Base-by-base conservation (phyloP, 2,797 vertebrate genomes). In the Gymnothorax reevesii region DNA sequence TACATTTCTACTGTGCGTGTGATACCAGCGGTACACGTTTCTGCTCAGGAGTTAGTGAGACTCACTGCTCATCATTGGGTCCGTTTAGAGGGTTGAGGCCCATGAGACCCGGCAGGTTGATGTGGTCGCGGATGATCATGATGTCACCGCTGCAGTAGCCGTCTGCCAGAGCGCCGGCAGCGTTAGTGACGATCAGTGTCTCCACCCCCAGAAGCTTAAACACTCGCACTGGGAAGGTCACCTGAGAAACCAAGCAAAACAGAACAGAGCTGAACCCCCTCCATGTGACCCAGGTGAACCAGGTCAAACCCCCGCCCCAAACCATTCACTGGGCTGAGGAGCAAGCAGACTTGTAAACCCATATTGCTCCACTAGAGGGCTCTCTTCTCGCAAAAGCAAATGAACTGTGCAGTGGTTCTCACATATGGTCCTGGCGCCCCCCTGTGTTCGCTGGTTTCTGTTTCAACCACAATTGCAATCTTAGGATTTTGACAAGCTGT, bases 41-140 rank as follows among this genome's bases (percentile, higher is more conserved):
- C 15, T 8, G 7, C 57, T 59, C 8, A 8, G 8, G 64, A 9
- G 71, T 75, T 33, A 4, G 20, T 33, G 15, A 42, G 27, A 86
- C 89, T 91, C 82, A 95, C 94, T 89, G 89, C 7, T 95, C 94
- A 82, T 94, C 93, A 17, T 97, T 97, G 89, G 96, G 95, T 22
- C 97, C 96, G 1, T 83, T 90, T 25, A 97, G 94, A 0, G 97
- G 96, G 89, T 96, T 96, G 75, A 96, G 89, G 13, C 97, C 96
- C 0, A 93, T 92, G 79, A 97, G 15, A 75, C 97, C 97, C 0
- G 95, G 96, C 88, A 97, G 93, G 91, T 97, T 97, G 79, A 97
- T 85, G 89, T 97, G 97, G 89, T 97, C 97, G 89, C 94, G 95
- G 91, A 97, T 96, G 88, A 97, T 92, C 97, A 97, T 97, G 90